Percentiles rank a stretch among this genome's conserved stretches.
Conservation (phyloP, 2,888 invertebrate genomes). For the Orthosia gothica region DNA sequence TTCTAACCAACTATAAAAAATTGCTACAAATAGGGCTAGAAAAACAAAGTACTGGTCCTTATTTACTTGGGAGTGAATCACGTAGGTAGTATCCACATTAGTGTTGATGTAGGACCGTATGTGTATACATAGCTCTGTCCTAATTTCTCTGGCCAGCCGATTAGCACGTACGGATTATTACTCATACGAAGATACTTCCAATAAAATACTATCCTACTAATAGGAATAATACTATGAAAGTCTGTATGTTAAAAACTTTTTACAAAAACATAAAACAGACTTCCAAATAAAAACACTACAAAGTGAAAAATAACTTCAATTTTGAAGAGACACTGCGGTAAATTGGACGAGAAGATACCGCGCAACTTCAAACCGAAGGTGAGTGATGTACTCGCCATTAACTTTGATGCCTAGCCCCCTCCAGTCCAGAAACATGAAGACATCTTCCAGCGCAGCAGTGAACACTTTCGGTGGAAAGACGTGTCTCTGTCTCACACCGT, state of each 20-base stretch:
- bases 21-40: background rate
- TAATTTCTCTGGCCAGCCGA: constrained; percentile 52
- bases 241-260: background rate
- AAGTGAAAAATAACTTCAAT: too few relatives aligned
- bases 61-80: constrained; percentile 12
- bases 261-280: too few relatives aligned
- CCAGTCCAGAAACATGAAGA: too few relatives aligned
- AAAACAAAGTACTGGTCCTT: constrained; percentile 15
- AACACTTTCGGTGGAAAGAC: too few relatives aligned
- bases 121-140: constrained; percentile 29
- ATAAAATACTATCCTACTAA: constrained; percentile 7
- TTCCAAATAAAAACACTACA: too few relatives aligned
- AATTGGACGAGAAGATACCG: too few relatives aligned
- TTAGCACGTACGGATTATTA: constrained; percentile 52
- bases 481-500: too few relatives aligned
- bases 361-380: too few relatives aligned
- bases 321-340: too few relatives aligned
- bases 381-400: too few relatives aligned
- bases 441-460: too few relatives aligned
- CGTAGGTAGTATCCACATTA: constrained; percentile 35
- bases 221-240: background rate
- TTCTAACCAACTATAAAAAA: background rate
- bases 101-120: constrained; percentile 41
- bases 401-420: too few relatives aligned
- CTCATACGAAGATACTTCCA: constrained; percentile 24